Evolutionary conservation across 1,140 invertebrate genomes (phyloP).

Genomic region (Chelonus insularis): DNA sequence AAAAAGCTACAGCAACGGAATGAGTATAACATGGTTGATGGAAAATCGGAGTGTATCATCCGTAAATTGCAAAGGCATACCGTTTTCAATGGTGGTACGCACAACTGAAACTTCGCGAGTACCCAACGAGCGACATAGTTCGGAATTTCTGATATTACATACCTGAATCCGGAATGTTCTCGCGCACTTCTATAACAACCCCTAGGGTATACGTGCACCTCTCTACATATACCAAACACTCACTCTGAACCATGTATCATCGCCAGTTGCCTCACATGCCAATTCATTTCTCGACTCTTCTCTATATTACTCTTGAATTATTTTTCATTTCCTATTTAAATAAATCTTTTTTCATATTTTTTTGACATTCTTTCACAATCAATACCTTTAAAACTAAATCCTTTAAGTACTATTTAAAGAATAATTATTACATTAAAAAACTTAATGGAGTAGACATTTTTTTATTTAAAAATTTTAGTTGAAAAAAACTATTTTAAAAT

Average conservation of each 20-base stretch:
- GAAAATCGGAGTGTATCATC: constrained; percentile 18
- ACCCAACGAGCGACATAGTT: constrained; percentile 44
- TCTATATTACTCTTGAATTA: background rate
- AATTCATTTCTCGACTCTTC: constrained; percentile 14
- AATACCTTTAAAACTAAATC: too few relatives aligned
- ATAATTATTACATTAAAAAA: too few relatives aligned
- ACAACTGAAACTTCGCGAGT: constrained; percentile 23
- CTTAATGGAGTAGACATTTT: too few relatives aligned
- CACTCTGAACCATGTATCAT: background rate
- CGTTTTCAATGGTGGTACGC: constrained; percentile 18
- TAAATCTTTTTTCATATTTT: background rate
- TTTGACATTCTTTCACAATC: background rate
- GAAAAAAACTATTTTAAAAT: background rate
- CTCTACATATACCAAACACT: constrained; percentile 30
- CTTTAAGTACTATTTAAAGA: too few relatives aligned
- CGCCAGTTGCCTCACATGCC: background rate
- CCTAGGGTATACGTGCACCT: constrained; percentile 38
- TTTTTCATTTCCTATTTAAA: background rate
- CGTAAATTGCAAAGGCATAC: constrained; percentile 22
- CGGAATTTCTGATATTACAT: constrained; percentile 55
- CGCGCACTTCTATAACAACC: constrained; percentile 37
- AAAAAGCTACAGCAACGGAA: background rate
- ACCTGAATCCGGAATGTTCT: constrained; percentile 46
- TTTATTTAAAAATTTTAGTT: background rate
- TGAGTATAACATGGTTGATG: background rate